Base-by-base conservation (phyloP, 2,888 invertebrate species). In the Chloroclysta siterata region DNA sequence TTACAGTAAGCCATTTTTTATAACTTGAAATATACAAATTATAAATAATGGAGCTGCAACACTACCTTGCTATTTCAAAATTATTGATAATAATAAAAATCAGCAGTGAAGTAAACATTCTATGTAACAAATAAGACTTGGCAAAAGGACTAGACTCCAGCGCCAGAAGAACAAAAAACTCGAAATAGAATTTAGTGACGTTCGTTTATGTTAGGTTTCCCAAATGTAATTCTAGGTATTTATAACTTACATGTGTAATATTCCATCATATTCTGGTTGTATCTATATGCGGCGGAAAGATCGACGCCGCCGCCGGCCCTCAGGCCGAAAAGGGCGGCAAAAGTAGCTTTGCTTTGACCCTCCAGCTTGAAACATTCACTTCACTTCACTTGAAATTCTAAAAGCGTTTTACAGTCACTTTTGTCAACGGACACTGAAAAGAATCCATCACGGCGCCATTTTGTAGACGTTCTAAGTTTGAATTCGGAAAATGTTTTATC, bases 211-310 rank as follows among this genome's bases (percentile, higher is more conserved):
- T 2, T 2, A 22, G 1, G 22, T 22, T 22, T 22, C 22, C 22
- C 22, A 22, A 22, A 22, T 22, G 22, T 22, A 3, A 22, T 22
- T 22, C 22, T 22, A 22, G 22, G 22, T 22, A 2, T 22, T 22
- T 22, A 22, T 22, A 41, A 57, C 97, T 97, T 95, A 98, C 98
- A 98, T 89, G 98, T 98, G 87, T 98, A 98, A 94, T 98, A 98
- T 94, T 99, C 99, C 98, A 98, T 98, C 98, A 98, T 98, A 90
- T 98, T 98, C 86, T 98, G 98, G 93, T 98, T 98, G 94, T 98
- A 98, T 81, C 98, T 95, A 93, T 98, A 98, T 80, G 98, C 98
- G 83, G 98, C 98, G 85, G 97, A 97, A 81, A 98, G 95, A 93
- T 98, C 98, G 95, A 98, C 97, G 74, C 95, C 95, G 78, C 94